These are phyloP conservation scores for Trichogramma evanescens DNA, from an alignment of 2,888 invertebrate species.

Conservation along the genomic window DNA sequence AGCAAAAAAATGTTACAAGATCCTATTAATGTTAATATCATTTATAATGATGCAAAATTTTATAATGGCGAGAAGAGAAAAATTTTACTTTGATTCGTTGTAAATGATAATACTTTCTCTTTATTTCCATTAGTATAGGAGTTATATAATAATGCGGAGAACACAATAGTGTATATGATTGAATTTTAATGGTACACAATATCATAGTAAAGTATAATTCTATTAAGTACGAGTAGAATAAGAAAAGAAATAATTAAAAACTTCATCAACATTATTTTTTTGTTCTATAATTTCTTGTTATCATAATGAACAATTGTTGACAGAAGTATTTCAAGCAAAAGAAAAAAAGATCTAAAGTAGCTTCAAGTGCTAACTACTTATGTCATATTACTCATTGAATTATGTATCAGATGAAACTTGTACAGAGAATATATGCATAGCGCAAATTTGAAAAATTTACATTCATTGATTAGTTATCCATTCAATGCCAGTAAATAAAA, in stretches of 20 bases:
- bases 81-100: slow-evolving; percentile 3
- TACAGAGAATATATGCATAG: slow-evolving; percentile 16
- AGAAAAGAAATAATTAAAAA: no score
- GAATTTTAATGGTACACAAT: slow-evolving; percentile 1
- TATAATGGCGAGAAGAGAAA: slow-evolving; percentile 8
- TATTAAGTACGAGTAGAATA: no score
- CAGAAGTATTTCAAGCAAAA: slow-evolving; percentile 13
- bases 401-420: slow-evolving; percentile 7
- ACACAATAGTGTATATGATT: slow-evolving; percentile 6
- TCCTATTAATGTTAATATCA: background rate
- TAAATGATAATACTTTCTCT: background rate
- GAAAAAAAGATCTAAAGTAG: background rate
- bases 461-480: no score
- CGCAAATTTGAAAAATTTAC: background rate
- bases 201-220: background rate
- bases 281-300: slow-evolving; percentile 7
- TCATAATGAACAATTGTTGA: slow-evolving; percentile 8
- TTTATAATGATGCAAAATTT: slow-evolving; percentile 6
- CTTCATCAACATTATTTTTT: no score
- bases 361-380: no score
- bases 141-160: slow-evolving; percentile 4
- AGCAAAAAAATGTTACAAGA: background rate
- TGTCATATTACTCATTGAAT: background rate
- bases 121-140: slow-evolving; percentile 5
- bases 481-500: no score